Conservation (phyloP, 2,888 invertebrate species). For the Ennomos fuscantarius region DNA sequence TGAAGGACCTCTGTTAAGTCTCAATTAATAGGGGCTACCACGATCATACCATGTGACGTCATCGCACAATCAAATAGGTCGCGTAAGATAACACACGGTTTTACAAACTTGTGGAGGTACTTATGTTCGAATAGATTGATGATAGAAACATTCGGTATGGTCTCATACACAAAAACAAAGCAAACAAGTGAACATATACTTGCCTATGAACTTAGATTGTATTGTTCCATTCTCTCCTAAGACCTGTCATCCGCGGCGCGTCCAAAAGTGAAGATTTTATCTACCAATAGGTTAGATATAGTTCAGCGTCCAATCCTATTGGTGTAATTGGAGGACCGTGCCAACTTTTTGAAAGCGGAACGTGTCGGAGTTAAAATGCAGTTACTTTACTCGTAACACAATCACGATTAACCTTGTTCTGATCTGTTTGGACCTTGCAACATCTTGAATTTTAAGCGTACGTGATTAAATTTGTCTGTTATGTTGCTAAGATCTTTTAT, state of each 20-base stretch:
- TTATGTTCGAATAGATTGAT: too few species aligned
- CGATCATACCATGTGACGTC: too few species aligned
- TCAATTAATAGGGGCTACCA: too few species aligned
- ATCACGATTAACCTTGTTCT: constrained; percentile 32
- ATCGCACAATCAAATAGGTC: too few species aligned
- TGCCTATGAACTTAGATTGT: not conserved
- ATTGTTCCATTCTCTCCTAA: not conserved
- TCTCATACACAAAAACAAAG: too few species aligned
- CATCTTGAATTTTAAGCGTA: too few species aligned
- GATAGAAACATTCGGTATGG: too few species aligned
- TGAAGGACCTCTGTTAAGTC: too few species aligned
- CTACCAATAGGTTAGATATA: not conserved
- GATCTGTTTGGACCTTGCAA: constrained; percentile 16
- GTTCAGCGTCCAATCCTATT: constrained; percentile 44
- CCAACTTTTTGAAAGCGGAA: constrained; percentile 32
- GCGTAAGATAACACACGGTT: too few species aligned
- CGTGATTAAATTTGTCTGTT: too few species aligned
- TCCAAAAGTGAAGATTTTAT: constrained; percentile 6
- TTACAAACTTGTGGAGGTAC: too few species aligned
- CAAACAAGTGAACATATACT: not conserved
- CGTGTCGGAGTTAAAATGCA: constrained; percentile 35
- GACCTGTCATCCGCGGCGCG: constrained; percentile 1
- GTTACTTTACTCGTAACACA: constrained; percentile 33
- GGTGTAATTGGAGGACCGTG: constrained; percentile 47
- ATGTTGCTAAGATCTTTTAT: too few species aligned